phyloP scores from a whole-genome alignment of 2,888 invertebrate species.

The Phania funesta region DNA sequence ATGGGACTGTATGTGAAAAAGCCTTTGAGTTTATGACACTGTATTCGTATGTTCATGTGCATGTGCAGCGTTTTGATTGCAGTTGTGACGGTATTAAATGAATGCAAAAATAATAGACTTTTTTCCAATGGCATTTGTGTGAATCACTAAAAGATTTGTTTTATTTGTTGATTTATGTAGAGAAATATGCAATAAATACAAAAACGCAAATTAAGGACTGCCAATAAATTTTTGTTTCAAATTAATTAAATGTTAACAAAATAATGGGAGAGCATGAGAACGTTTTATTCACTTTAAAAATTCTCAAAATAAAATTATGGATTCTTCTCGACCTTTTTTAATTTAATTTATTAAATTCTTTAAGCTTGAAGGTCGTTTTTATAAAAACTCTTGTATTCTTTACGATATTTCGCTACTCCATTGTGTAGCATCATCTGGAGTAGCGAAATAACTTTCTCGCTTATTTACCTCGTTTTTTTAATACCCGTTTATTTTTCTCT shows the following conservation, averaged over 20 bases:
- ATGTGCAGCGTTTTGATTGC: neutral
- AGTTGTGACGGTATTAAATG: conserved; percentile 5
- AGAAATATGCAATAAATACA: conserved; percentile 10
- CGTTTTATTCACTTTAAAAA: no score
- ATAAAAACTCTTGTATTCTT: no score
- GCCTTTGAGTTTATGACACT: neutral
- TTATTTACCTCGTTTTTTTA: no score
- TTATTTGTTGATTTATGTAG: conserved; percentile 48
- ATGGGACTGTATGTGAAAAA: neutral
- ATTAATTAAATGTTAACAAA: conserved; percentile 24
- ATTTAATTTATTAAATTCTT: no score
- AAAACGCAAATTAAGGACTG: neutral
- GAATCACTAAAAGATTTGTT: conserved; percentile 54
- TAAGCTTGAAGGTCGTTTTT: no score
- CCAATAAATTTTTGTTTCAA: conserved; percentile 11
- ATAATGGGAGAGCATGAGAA: neutral
- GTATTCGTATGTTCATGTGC: neutral
- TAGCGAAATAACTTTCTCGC: no score
- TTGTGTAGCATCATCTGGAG: no score
- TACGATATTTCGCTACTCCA: no score
- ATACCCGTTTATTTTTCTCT: no score
- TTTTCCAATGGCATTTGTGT: conserved; percentile 41
- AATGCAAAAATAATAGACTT: conserved; percentile 13
- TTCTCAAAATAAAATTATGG: no score
- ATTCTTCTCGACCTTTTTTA: no score